Conservation (phyloP, 2,797 vertebrate genomes). For the Cirrhinus molitorella region DNA sequence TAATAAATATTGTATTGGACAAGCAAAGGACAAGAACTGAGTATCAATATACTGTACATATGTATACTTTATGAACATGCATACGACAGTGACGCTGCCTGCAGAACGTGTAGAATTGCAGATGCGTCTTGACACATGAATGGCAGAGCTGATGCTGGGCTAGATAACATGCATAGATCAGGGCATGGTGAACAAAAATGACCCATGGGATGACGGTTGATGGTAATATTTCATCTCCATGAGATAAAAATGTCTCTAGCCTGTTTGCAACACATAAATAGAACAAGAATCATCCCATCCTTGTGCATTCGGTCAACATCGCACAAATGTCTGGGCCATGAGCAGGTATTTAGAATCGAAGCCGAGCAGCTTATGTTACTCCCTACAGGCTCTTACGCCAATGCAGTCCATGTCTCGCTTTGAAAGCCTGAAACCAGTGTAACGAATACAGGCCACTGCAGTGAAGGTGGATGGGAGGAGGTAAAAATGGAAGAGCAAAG, state of each 20-base stretch:
- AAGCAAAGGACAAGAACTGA: background rate
- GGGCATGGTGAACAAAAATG: background rate
- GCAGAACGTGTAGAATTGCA: background rate
- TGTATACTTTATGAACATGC: background rate
- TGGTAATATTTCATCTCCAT: background rate
- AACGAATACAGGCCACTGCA: conserved; percentile 61
- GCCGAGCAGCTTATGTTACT: conserved; percentile 49
- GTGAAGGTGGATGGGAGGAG: conserved; percentile 56
- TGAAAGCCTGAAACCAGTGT: conserved; percentile 48
- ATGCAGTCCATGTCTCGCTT: conserved; percentile 49
- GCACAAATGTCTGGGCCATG: background rate
- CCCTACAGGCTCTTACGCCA: conserved; percentile 54
- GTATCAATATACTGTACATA: background rate
- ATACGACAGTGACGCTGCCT: background rate
- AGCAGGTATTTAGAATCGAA: background rate
- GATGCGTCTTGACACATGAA: background rate
- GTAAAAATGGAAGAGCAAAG: conserved; percentile 50
- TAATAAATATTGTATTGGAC: no score
- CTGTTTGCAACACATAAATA: conserved; percentile 22
- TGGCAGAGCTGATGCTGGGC: background rate
- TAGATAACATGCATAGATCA: background rate
- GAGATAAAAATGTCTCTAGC: conserved; percentile 5
- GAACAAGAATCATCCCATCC: background rate
- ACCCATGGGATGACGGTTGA: background rate
- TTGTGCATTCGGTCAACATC: background rate